These are phyloP conservation scores for Rhynchophorus ferrugineus DNA, from an alignment of 1,140 invertebrate genomes.

Conservation along the genomic window DNA sequence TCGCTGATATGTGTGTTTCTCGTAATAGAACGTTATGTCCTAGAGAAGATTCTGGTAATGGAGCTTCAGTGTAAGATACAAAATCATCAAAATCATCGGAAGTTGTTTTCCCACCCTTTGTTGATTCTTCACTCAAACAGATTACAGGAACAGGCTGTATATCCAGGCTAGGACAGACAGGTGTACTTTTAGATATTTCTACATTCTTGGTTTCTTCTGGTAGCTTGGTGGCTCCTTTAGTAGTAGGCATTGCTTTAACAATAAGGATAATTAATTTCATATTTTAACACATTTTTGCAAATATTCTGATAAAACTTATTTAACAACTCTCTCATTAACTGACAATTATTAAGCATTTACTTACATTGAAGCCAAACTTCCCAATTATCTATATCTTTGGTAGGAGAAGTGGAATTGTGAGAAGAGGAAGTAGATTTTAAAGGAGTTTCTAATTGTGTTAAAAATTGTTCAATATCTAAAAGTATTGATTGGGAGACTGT, in stretches of 20 bases:
- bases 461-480: conserved; percentile 37
- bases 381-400: conserved; percentile 33
- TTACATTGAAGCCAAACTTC: conserved; percentile 38
- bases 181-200: not conserved
- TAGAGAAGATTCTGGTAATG: not conserved
- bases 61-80: conserved; percentile 4
- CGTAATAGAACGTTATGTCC: conserved; percentile 29
- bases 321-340: not conserved
- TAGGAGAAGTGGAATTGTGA: conserved; percentile 15
- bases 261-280: not conserved
- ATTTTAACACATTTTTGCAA: not conserved
- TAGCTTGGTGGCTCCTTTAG: not conserved
- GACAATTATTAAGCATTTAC: conserved; percentile 17
- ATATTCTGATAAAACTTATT: not conserved
- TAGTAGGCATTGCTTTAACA: conserved; percentile 1
- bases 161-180: not conserved
- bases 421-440: conserved; percentile 14
- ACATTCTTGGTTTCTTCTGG: not conserved
- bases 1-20: conserved; percentile 37
- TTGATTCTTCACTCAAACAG: too few relatives aligned
- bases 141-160: not conserved
- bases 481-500: conserved; percentile 32
- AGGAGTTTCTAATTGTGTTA: conserved; percentile 34
- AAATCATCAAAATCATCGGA: conserved; percentile 34
- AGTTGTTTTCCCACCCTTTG: too few relatives aligned